Base-by-base conservation (phyloP, 2,113 vertebrate genomes). In the Ictalurus punctatus region DNA sequence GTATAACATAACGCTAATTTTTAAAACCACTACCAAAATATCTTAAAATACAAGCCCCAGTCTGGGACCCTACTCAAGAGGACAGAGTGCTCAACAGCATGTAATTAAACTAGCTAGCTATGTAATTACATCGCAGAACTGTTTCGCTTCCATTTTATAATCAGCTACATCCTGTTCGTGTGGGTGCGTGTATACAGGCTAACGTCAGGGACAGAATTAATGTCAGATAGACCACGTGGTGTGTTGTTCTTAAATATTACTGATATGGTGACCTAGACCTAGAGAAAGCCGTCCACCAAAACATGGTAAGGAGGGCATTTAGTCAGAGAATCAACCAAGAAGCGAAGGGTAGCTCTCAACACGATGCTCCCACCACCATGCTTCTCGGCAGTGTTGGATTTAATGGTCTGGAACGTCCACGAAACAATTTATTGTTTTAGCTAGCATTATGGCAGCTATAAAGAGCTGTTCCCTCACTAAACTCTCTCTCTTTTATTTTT, bases 51-150 rank as follows among this genome's bases (percentile, higher is more conserved):
- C 80, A 59, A 58, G 9, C 6, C 78, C 78, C 19, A 37, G 80
- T 25, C 30, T 37, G 80, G 34, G 34, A 63, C 58, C 54, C n/a
- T 58, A 59, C 54, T 34, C 80, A 23, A 34, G 80, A 59, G n/a
- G 80, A 37, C 80, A 82, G 79, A 58, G 80, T 83, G 81, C 58
- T 27, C 34, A 83, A 14, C 30, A 44, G 58, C 81, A 83, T 83
- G 81, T 83, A 63, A 63, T 83, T 83, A 83, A 83, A 63, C 59
- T 27, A 44, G 81, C 56, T 83, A 83, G 81, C 56, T 37, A 83
- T 83, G 34, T 61, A 83, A 83, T 25, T 61, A 83, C 21, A 6
- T 83, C 0, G 34, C 34, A 13, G 80, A 30, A 82, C 5, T 59
- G 52, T 58, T 58, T 30, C 5, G 27, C 52, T 81, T 37, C 4